Evolutionary conservation across 2,797 vertebrate genomes (phyloP), one percentile per base, ranked within the genome.

Genomic region (Mus caroli): DNA sequence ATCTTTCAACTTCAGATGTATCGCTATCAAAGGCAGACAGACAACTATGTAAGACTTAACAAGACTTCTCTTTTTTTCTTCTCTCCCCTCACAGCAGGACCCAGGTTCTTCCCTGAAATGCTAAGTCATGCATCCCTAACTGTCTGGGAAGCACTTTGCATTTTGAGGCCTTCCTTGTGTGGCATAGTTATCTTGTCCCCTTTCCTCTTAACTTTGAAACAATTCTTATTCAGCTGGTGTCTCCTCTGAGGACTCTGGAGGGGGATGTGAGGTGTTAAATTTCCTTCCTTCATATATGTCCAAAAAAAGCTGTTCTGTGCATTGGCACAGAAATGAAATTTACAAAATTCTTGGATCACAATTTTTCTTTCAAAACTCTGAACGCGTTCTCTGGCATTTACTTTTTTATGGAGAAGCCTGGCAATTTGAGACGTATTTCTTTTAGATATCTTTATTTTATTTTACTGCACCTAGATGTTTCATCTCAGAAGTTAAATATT

Each of bases 241-340:
- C 88, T 73, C 58, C 79, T 43, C 22, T 12, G 24, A 96, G 46
- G 6, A 78, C n/a, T 88, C 79, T 86, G 14, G 9, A 90, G 78
- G 17, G 56, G 3, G 52, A 24, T 64, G 15, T 11, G 4, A 56
- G 88, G 69, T 50, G 52, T 94, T 88, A 52, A 37, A 69, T 75
- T 96, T 95, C 83, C 60, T 93, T 93, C 43, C 43, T 87, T 94
- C 12, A 69, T 73, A 84, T 17, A 79, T 76, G 43, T 71, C 62
- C 75, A 83, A 67, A 80, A 93, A 88, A 94, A 95, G 69, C 37
- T 90, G 54, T 94, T 80, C 75, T 87, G 13, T 88, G 26, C 64
- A 34, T 95, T 96, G 88, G 94, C 88, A 80, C 64, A 40, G 24
- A 91, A 96, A 77, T 91, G 34, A 87, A 96, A 96, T 96, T 96